Base-by-base conservation (phyloP, 2,797 vertebrate genomes). In the Chelidonichthys spinosus region DNA sequence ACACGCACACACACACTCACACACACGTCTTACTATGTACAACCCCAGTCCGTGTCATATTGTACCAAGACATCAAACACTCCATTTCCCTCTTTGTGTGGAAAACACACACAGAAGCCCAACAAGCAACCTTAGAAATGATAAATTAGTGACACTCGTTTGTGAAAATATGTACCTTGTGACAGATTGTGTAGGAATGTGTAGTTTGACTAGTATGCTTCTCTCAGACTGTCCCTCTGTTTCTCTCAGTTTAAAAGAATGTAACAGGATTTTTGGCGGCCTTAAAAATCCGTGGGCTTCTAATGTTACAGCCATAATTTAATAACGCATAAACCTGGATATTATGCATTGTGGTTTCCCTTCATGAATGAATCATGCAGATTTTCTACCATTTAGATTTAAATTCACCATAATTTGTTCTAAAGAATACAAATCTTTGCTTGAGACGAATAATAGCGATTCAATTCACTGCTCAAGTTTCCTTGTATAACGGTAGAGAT, bases 21-120 rank as follows among this genome's bases (percentile, higher is more conserved):
- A 70, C 74, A 77, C 55, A 76, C 58, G 3, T 63, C 76, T 81
- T 67, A 88, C 81, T 87, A 88, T 91, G 42, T 92, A 94, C 92
- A 93, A 79, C 81, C 80, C 86, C 81, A 84, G 61, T 89, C 79
- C 83, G 77, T 86, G 90, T 89, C 84, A 73, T 87, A 68, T 86
- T 93, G 92, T 93, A 93, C 93, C 93, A 92, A 84, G 78, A 77
- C 72, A 92, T 86, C 90, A 90, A 25, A 84, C 85, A 76, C 75
- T 84, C 76, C 50, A 78, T 88, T 78, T 78, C 74, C 72, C 84
- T 79, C 64, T 58, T 76, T 80, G 77, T 80, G 78, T 47, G 63
- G 85, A 79, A 87, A 39, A 81, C 56, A 82, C 69, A 89, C 76
- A 85, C 44, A 81, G 65, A 89, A 72, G 85, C 47, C 81, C 46